Base-by-base conservation (phyloP, 2,888 invertebrate species). In the Autographa pulchrina region DNA sequence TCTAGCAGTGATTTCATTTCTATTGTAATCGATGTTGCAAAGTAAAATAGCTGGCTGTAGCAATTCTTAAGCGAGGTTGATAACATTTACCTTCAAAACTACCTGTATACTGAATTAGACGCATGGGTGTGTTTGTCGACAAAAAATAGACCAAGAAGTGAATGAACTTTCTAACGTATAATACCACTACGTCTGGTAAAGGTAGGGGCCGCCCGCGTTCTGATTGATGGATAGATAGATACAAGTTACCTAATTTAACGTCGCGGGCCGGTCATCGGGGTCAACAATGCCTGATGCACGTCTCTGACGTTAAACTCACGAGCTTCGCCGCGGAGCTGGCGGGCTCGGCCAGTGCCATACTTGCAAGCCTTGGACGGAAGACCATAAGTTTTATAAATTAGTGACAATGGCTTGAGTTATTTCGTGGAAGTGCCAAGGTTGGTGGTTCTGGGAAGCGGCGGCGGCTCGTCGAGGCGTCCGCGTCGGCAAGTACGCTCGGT, bases 371-470 rank as follows among this genome's bases (percentile, higher is more conserved):
- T 89, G 91, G 88, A 86, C 87, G 90, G 91, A 92, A 92, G 91
- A 93, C 91, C 90, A 91, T 90, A 93, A 91, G 91, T 93, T 93
- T 94, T 92, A 93, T 93, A 94, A 94, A 95, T 94, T 93, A 93
- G 94, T 94, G 94, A 95, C 94, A 94, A 94, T 94, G 92, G 92
- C 91, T 91, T 90, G 92, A 92, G 93, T 92, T 92, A 88, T 91
- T 96, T 95, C 95, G 92, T 90, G 89, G 94, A 95, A 95, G 89
- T 89, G 90, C 90, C 94, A 93, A 93, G 94, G 93, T 93, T 93
- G 93, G 92, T 88, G 85, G 90, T 95, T 95, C 95, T 94, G 88
- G 90, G 95, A 95, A 94, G 89, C 87, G 92, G 87, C 87, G 92
- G 87, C 89, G 88, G 88, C 90, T 80, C 82, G 89, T 38, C 38